A percentile compares a stretch with the other conserved stretches of the same genome.
phyloP scores from a whole-genome alignment of 1,140 invertebrate species.

The Bradynema listronoti region DNA sequence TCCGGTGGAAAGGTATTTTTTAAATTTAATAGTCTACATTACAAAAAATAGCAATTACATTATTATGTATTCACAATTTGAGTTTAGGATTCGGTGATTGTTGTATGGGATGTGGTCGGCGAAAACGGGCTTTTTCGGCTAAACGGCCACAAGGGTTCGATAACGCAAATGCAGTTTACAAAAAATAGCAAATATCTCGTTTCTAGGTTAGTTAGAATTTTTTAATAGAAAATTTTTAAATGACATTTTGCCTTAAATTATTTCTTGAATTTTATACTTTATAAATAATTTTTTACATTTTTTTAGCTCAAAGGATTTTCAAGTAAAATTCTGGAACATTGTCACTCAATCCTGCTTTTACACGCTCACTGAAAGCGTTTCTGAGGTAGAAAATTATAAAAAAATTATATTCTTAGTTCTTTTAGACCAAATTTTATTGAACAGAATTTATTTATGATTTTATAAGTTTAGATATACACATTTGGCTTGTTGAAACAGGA shows the following conservation, averaged over 20 bases:
- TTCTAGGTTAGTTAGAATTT: conserved; percentile 61
- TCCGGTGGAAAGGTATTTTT: conserved; percentile 75
- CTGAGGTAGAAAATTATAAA: conserved; percentile 59
- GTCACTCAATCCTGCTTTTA: conserved; percentile 89
- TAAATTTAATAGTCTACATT: too few species aligned
- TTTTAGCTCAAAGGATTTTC: conserved; percentile 79
- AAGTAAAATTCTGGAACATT: conserved; percentile 94
- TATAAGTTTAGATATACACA: conserved; percentile 66
- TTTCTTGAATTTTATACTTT: conserved; percentile 11
- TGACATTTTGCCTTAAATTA: not conserved
- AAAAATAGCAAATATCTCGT: conserved; percentile 69
- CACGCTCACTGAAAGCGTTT: conserved; percentile 68
- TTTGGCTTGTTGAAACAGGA: conserved; percentile 64
- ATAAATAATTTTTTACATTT: conserved; percentile 4
- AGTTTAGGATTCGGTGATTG: conserved; percentile 62
- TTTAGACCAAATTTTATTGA: not conserved
- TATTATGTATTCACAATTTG: too few species aligned
- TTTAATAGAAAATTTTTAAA: not conserved
- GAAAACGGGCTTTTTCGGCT: conserved; percentile 80
- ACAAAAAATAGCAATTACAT: too few species aligned
- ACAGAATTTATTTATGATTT: not conserved
- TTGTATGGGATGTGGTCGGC: conserved; percentile 86
- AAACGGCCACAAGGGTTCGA: conserved; percentile 79
- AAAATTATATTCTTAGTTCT: conserved; percentile 11
- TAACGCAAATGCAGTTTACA: conserved; percentile 82